Percentiles rank a stretch among this genome's conserved stretches.
These are phyloP conservation scores for Eulemur mongoz DNA, from an alignment of 2,797 vertebrate species.

Conservation along the genomic window DNA sequence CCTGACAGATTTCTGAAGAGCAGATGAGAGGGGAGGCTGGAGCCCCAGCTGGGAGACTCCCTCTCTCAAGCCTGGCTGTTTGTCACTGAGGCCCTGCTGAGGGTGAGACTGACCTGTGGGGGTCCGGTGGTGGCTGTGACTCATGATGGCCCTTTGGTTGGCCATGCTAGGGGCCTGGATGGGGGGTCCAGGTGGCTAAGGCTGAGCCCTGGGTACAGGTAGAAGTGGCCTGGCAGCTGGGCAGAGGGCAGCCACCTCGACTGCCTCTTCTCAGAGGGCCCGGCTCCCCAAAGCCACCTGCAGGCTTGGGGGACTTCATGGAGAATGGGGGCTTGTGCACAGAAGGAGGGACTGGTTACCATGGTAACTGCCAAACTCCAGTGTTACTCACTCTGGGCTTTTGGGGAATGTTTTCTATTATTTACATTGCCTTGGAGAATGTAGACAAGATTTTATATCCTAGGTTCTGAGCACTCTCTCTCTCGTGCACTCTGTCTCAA, in stretches of 20 bases:
- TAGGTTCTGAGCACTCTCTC: background rate
- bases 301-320: background rate
- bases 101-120: fast-evolving
- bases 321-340: background rate
- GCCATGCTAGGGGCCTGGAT: background rate
- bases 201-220: background rate
- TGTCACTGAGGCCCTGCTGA: background rate
- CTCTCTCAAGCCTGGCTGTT: background rate
- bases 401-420: slow-evolving; percentile 26
- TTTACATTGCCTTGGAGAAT: slow-evolving; percentile 30
- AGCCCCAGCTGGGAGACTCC: background rate
- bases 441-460: background rate
- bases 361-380: slow-evolving; percentile 48
- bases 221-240: background rate
- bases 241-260: background rate
- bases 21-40: background rate
- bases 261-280: background rate
- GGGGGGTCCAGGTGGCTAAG: background rate
- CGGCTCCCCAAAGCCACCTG: slow-evolving; percentile 41
- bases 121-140: background rate
- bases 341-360: slow-evolving; percentile 27
- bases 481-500: background rate
- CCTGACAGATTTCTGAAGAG: background rate
- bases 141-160: background rate
- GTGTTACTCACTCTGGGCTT: background rate